A percentile compares a stretch with the other conserved stretches of the same genome.
phyloP scores from a whole-genome alignment of 1,140 invertebrate species.

The Papilio polyxenes region DNA sequence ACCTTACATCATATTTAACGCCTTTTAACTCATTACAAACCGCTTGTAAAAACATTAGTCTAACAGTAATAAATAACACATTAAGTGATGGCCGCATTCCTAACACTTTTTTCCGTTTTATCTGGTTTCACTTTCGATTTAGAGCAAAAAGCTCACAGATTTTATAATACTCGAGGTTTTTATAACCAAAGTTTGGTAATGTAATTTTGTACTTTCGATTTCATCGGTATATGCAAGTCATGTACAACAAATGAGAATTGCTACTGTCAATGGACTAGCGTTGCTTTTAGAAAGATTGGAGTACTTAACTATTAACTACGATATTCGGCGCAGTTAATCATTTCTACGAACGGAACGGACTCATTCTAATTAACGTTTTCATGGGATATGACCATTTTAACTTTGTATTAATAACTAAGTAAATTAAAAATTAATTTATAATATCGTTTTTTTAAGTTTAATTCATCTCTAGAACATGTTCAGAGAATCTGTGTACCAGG shows the following conservation, averaged over 20 bases:
- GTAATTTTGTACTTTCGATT: neutral
- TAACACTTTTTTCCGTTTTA: neutral
- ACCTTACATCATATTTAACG: neutral
- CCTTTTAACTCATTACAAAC: conserved; percentile 14
- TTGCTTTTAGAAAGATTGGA: neutral
- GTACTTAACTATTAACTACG: neutral
- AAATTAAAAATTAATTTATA: too few species aligned
- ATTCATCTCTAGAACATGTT: too few species aligned
- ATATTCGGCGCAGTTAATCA: neutral
- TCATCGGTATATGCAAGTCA: conserved; percentile 13
- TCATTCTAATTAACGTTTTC: too few species aligned
- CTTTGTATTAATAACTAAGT: too few species aligned
- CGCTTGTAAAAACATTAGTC: conserved; percentile 31
- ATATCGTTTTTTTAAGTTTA: too few species aligned
- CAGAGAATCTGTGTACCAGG: neutral
- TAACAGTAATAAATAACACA: conserved; percentile 32
- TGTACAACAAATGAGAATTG: neutral
- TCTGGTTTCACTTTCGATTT: conserved; percentile 23
- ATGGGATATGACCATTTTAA: too few species aligned
- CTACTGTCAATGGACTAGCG: neutral
- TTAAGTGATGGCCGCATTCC: conserved; percentile 26
- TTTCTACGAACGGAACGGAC: too few species aligned
- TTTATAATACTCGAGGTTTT: conserved; percentile 15
- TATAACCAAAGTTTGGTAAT: neutral
- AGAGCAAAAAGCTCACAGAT: conserved; percentile 6